Percentiles rank a stretch among this genome's conserved stretches.
Conservation (phyloP, 2,888 invertebrate species). For the Plebejus anna region DNA sequence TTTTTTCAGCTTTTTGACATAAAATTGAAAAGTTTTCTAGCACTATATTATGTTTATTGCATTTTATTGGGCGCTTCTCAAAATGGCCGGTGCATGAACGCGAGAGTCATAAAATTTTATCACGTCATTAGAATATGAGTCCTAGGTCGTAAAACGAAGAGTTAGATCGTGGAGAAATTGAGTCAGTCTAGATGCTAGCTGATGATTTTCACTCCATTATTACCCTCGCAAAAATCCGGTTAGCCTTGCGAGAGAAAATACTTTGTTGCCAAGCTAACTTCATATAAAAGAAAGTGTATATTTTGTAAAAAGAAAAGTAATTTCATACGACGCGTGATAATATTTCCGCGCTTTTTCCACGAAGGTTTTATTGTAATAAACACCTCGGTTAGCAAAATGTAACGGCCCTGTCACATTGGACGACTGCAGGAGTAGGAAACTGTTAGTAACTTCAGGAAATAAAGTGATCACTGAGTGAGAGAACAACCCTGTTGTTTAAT, state of each 20-base stretch:
- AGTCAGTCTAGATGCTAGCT: neutral
- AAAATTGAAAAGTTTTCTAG: conserved; percentile 5
- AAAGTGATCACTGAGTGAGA: neutral
- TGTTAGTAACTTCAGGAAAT: neutral
- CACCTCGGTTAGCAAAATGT: conserved; percentile 3
- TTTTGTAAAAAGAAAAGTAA: conserved; percentile 18
- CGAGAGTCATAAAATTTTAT: neutral
- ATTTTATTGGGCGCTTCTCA: neutral
- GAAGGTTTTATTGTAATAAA: conserved; percentile 5
- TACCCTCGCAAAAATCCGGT: neutral
- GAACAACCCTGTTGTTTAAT: too few species aligned
- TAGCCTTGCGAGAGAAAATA: neutral
- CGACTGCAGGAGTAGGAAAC: neutral
- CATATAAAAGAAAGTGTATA: conserved; percentile 20
- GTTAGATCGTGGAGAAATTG: neutral
- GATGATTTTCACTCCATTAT: neutral
- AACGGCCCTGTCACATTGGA: neutral
- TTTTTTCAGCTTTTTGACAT: neutral
- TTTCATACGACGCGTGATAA: conserved; percentile 17
- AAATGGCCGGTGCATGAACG: neutral
- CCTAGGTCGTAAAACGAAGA: neutral
- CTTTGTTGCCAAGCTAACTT: conserved; percentile 8
- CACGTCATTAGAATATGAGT: neutral
- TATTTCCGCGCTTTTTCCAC: neutral
- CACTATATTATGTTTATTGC: neutral